Base-by-base conservation (phyloP, 1,140 invertebrate species). In the Brachionus rubens region DNA sequence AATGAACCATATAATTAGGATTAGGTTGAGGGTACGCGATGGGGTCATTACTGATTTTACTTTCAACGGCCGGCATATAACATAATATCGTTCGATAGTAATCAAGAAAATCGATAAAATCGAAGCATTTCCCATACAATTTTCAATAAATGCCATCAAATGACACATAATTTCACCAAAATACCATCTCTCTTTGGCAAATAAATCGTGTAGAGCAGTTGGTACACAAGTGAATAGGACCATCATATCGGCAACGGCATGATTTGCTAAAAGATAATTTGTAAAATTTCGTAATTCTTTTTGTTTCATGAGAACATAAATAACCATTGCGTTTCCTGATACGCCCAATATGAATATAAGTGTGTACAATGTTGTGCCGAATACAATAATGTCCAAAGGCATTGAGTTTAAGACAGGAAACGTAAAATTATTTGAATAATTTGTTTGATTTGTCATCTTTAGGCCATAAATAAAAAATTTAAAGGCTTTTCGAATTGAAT, bases 221-320 rank as follows among this genome's bases (percentile, higher is more conserved):
- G 81, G 80, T 19, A 78, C 78, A 24, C 80, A 80, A 0, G 81
- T 76, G 2, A 79, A 36, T 28, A 82, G 77, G 1, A 81, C 80
- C 14, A 79, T 75, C 9, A 81, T 76, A 76, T 82, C 81, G 0
- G 81, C 79, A 30, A 80, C 68, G 21, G 80, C 80, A 14, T 81
- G 76, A 48, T 79, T 81, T 14, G 79, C 77, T 28, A 97, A 88
- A 82, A 96, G 95, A 77, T 94, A 92, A 81, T 97, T 96, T 52
- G 93, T 96, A 43, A 92, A 94, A 83, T 93, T 95, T 79, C 92
- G 87, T 90, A 96, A 91, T 80, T 95, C 91, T 82, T 92, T 92
- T 21, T 91, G 91, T 80, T 90, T 90, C 78, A 93, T 88, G 48
- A 96, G 92, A 46, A 96, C 92, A 80, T 93, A 88, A 14, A 93